Percentiles rank a stretch among this genome's conserved stretches.
These are phyloP conservation scores for Hemicentrotus pulcherrimus DNA, from an alignment of 35 echinoderm and acorn worm species.

Conservation along the genomic window DNA sequence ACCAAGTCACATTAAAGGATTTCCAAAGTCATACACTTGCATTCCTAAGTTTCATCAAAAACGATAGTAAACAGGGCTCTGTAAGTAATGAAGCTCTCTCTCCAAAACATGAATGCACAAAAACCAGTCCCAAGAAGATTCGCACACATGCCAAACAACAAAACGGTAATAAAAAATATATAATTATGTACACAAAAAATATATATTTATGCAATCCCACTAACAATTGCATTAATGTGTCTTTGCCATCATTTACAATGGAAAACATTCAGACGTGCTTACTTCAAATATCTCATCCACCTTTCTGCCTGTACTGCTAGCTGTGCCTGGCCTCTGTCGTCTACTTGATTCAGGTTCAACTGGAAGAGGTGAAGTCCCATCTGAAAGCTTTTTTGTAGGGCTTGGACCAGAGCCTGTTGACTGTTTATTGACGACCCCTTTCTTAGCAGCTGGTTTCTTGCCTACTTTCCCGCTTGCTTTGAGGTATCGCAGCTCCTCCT, in stretches of 20 bases:
- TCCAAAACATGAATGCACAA: too few species aligned
- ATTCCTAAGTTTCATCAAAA: too few species aligned
- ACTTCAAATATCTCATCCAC: slow-evolving; percentile 97
- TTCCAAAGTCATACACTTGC: too few species aligned
- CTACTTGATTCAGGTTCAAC: not conserved
- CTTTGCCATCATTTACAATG: not conserved
- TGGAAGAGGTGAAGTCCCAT: slow-evolving; percentile 10
- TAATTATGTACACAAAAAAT: not conserved
- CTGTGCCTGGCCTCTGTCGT: slow-evolving; percentile 72
- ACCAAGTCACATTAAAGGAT: too few species aligned
- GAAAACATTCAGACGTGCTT: slow-evolving; percentile 1
- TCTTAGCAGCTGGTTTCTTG: slow-evolving; percentile 69
- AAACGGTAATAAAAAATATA: too few species aligned
- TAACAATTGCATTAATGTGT: not conserved
- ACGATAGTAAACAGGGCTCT: too few species aligned
- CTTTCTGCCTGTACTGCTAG: slow-evolving; percentile 81
- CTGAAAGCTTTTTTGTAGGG: slow-evolving; percentile 14
- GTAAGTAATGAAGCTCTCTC: too few species aligned
- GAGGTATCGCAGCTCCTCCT: slow-evolving; percentile 83
- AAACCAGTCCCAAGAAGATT: too few species aligned
- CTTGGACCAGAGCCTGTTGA: slow-evolving; percentile 48
- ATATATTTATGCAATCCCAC: not conserved
- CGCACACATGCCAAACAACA: too few species aligned
- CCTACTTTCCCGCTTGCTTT: slow-evolving; percentile 92
- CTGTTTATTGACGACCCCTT: not conserved